Evolutionary conservation across 1,140 invertebrate species (phyloP).

Genomic region (Calephelis nemesis): DNA sequence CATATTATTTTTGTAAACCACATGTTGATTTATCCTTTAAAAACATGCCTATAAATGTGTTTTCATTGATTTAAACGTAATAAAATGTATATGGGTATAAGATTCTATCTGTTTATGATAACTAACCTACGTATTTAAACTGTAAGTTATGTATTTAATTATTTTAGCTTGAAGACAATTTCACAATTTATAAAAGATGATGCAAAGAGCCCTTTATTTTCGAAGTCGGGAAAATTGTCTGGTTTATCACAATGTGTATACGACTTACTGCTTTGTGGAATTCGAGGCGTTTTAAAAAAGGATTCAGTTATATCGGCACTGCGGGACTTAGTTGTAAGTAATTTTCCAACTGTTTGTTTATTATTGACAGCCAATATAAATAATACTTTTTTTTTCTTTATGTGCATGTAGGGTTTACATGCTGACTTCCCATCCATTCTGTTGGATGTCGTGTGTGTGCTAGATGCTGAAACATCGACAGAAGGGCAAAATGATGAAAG

Average conservation of each 20-base stretch:
- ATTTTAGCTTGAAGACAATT: constrained; percentile 79
- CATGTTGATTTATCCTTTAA: constrained; percentile 47
- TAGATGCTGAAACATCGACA: constrained; percentile 87
- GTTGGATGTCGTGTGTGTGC: constrained; percentile 88
- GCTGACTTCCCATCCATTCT: constrained; percentile 87
- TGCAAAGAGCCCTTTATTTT: constrained; percentile 76
- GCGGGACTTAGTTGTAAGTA: constrained; percentile 84
- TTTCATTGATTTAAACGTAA: not conserved
- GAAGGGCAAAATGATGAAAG: constrained; percentile 84
- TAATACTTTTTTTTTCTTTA: constrained; percentile 11
- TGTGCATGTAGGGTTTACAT: constrained; percentile 81
- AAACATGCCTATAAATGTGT: constrained; percentile 1
- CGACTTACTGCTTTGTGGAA: constrained; percentile 84
- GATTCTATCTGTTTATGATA: too few species aligned
- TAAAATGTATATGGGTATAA: not conserved
- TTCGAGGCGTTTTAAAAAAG: constrained; percentile 85
- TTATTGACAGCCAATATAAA: not conserved
- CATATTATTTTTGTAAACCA: constrained; percentile 35
- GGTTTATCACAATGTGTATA: constrained; percentile 80
- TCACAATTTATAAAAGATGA: constrained; percentile 79
- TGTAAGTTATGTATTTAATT: constrained; percentile 21
- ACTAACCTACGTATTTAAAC: not conserved
- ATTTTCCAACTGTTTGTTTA: constrained; percentile 6
- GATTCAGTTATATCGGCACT: constrained; percentile 84
- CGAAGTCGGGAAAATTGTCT: constrained; percentile 75